Percentiles rank a stretch among this genome's conserved stretches.
Conservation (phyloP, 2,888 invertebrate genomes). For the Papilio elwesi region DNA sequence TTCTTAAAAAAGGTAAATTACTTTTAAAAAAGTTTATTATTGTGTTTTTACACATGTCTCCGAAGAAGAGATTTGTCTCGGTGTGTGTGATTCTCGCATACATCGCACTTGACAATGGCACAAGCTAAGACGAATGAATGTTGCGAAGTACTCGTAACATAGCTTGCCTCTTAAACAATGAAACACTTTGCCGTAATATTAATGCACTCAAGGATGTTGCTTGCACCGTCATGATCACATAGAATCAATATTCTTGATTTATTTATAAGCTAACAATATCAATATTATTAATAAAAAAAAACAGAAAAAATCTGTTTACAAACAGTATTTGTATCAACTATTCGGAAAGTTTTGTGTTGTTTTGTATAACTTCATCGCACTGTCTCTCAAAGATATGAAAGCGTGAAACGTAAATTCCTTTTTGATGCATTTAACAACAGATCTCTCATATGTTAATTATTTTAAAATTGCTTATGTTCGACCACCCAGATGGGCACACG, state of each 20-base stretch:
- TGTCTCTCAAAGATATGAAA: constrained; percentile 41
- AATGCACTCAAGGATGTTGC: neutral
- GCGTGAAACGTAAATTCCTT: constrained; percentile 21
- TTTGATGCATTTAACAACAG: constrained; percentile 1
- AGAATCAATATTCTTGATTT: neutral
- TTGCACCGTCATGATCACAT: neutral
- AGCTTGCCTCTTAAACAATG: constrained; percentile 65
- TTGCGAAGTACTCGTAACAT: constrained; percentile 75
- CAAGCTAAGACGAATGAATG: constrained; percentile 56
- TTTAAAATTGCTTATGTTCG: constrained; percentile 51
- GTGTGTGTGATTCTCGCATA: constrained; percentile 64
- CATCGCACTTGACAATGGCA: constrained; percentile 61
- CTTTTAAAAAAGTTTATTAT: too few species aligned
- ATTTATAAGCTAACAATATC: too few species aligned
- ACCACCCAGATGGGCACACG: constrained; percentile 53
- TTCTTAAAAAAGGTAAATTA: too few species aligned
- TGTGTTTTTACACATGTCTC: constrained; percentile 2
- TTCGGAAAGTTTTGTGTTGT: neutral
- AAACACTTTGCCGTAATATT: constrained; percentile 64
- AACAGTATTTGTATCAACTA: neutral
- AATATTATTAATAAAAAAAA: too few species aligned
- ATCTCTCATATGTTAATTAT: neutral
- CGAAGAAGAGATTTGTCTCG: constrained; percentile 41
- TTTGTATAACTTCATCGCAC: constrained; percentile 12
- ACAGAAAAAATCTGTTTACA: too few species aligned